These are phyloP conservation scores for Halcyon badia DNA, from an alignment of 2,797 vertebrate species.

Conservation along the genomic window DNA sequence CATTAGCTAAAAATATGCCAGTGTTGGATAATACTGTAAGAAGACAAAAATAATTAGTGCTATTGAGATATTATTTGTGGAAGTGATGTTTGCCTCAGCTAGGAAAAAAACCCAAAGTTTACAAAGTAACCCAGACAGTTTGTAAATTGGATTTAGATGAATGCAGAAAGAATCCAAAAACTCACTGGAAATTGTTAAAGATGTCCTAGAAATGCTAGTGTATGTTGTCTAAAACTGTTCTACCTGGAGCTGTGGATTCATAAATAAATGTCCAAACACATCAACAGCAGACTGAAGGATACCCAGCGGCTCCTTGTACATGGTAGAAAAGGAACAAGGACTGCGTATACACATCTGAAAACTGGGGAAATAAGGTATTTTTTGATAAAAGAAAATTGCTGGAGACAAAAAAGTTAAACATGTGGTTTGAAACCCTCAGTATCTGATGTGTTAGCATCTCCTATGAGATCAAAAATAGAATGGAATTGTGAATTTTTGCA, in stretches of 20 bases:
- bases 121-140: neutral
- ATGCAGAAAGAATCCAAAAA: neutral
- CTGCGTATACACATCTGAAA: neutral
- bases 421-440: neutral
- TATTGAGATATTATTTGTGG: neutral
- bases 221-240: neutral
- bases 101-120: rapidly evolving
- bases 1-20: neutral
- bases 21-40: neutral
- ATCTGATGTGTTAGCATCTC: neutral
- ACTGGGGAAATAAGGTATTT: neutral
- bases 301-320: rapidly evolving
- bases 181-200: neutral
- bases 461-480: neutral
- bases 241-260: neutral
- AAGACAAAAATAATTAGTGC: neutral
- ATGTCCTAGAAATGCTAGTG: neutral
- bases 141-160: neutral
- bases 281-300: neutral
- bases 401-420: neutral
- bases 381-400: neutral
- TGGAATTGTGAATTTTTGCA: neutral
- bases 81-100: neutral
- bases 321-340: neutral
- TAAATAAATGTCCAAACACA: neutral